Evolutionary conservation across 2,113 vertebrate genomes (phyloP), one percentile per base, ranked within the genome.

Genomic region (Etheostoma cragini): DNA sequence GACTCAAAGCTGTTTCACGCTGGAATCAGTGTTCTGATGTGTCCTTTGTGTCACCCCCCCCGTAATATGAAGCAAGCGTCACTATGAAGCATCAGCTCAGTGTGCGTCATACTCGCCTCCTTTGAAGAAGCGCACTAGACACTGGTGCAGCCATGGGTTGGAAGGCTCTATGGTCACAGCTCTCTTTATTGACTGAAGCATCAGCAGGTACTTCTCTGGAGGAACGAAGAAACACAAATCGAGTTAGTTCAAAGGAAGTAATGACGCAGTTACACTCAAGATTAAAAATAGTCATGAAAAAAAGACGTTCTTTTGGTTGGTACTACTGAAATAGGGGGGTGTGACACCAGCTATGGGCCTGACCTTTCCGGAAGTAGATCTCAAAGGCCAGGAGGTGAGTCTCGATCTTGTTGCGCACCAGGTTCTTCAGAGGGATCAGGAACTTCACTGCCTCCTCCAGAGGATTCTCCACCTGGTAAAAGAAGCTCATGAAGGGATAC

Each of bases 311-410:
- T 58, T 24, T 58, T 17, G 35, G 69, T 21, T 58, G 42, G 16
- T 16, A 15, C 4, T 93, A 13, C 0, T 21, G 5, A 14, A 19
- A 35, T 1, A 11, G 56, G 19, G 63, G 14, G 1, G 60, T 21
- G 22, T 35, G 49, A 30, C 22, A 12, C 6, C 16, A 3, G 14
- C 6, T 42, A 4, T 19, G 0, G 1, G 15, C 57, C 54, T 12
- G 24, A 98, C 97, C 97, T 98, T 98, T 98, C 93, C 97, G 96
- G 92, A 97, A 98, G 94, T 98, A 98, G 88, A 98, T 98, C 91
- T 98, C 97, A 17, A 98, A 98, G 94, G 97, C 97, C 95, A 97
- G 96, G 79, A 98, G 97, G 95, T 98, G 97, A 0, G 97, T 98
- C 88, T 98, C 97, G 88, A 98, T 98, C 90, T 97, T 96, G 93